A percentile compares a stretch with the other conserved stretches of the same genome.
phyloP scores from a whole-genome alignment of 37 sponge, comb jelly and placozoan genomes.

The Crambe crambe region DNA sequence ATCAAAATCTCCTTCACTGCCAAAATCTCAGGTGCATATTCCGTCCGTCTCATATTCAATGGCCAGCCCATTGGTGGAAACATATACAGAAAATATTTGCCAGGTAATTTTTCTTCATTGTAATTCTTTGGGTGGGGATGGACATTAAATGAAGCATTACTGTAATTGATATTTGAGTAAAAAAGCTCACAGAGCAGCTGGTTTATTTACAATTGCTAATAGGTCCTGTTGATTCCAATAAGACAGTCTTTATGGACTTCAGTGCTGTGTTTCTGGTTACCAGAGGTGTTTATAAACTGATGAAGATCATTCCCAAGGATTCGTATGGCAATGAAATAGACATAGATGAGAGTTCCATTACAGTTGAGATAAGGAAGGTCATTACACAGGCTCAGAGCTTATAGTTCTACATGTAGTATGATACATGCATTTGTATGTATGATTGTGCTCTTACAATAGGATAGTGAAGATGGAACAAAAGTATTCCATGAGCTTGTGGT shows the following conservation, averaged over 20 bases:
- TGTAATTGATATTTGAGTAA: too few species aligned
- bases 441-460: conserved; percentile 12
- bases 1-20: conserved; percentile 67
- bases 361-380: conserved; percentile 63
- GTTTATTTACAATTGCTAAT: too few species aligned
- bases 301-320: conserved; percentile 68
- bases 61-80: conserved; percentile 12
- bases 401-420: too few species aligned
- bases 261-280: conserved; percentile 58
- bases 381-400: too few species aligned
- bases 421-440: too few species aligned
- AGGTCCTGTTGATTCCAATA: conserved; percentile 65
- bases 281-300: conserved; percentile 38
- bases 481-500: conserved; percentile 69
- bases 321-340: conserved; percentile 55
- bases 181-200: too few species aligned
- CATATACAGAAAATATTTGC: conserved; percentile 32
- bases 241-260: conserved; percentile 55
- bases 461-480: conserved; percentile 13
- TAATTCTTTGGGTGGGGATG: too few species aligned
- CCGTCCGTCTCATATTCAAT: conserved; percentile 41
- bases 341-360: conserved; percentile 30
- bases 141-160: too few species aligned
- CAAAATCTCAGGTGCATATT: conserved; percentile 44
- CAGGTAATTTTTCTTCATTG: too few species aligned